Evolutionary conservation across 2,888 invertebrate species (phyloP).

Genomic region (Germaria angustata): DNA sequence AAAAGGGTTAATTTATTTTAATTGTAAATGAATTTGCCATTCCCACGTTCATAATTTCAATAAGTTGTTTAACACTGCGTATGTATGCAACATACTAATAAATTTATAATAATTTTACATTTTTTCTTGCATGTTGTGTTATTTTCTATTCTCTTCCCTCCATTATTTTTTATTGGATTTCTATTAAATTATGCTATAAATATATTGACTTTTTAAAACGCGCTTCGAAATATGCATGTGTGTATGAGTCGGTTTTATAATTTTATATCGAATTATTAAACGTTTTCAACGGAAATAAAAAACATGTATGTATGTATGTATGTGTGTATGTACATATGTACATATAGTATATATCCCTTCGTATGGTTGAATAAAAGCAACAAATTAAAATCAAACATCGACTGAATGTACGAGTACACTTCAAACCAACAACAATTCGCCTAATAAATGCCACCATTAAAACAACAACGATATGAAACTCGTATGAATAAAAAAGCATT

Average conservation of each 20-base stretch:
- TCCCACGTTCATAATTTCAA: too few relatives aligned
- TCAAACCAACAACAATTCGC: slow-evolving; percentile 14
- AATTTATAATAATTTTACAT: not conserved
- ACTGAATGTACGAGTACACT: not conserved
- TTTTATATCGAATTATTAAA: slow-evolving; percentile 26
- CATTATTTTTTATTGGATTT: slow-evolving; percentile 4
- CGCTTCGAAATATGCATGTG: not conserved
- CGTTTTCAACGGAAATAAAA: slow-evolving; percentile 21
- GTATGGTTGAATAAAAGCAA: not conserved
- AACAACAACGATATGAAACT: not conserved
- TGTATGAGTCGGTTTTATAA: not conserved
- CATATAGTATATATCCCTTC: too few relatives aligned
- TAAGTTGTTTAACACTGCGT: too few relatives aligned
- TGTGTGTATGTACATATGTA: not conserved
- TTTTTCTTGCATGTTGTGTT: slow-evolving; percentile 4
- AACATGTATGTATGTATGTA: not conserved
- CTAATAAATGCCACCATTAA: slow-evolving; percentile 26
- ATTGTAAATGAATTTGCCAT: not conserved
- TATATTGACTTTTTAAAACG: slow-evolving; percentile 37
- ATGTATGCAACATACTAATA: not conserved
- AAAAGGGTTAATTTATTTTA: slow-evolving; percentile 33
- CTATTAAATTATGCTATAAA: slow-evolving; percentile 39
- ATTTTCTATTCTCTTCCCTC: not conserved
- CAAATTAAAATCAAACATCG: not conserved
- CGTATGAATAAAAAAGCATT: not conserved